A percentile compares a stretch with the other conserved stretches of the same genome.
These are phyloP conservation scores for Lacerta agilis DNA, from an alignment of 2,797 vertebrate genomes.

Conservation along the genomic window DNA sequence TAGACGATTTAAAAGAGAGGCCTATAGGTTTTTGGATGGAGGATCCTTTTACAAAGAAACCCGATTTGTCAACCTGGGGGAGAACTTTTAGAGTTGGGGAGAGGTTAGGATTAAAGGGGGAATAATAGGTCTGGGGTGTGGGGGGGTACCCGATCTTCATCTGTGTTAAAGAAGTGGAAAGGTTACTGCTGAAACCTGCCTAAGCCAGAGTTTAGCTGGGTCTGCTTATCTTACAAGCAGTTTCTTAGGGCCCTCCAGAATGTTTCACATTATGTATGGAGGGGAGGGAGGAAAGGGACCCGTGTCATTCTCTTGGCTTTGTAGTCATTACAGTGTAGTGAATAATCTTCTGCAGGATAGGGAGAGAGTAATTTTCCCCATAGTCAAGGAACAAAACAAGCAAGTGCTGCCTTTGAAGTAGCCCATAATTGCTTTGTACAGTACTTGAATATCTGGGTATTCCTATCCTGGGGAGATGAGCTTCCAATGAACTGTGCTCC, in stretches of 20 bases:
- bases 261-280: not conserved
- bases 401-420: not conserved
- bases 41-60: not conserved
- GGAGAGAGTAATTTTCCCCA: not conserved
- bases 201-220: not conserved
- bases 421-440: not conserved
- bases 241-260: not conserved
- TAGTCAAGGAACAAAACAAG: not conserved
- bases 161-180: not conserved
- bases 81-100: too few relatives aligned
- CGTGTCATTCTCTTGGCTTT: not conserved
- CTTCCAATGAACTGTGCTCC: not conserved
- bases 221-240: not conserved
- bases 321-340: not conserved
- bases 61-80: not conserved
- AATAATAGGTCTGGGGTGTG: not conserved
- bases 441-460: conserved; percentile 5
- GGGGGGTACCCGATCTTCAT: not conserved
- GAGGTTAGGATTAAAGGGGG: not conserved
- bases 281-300: not conserved
- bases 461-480: not conserved
- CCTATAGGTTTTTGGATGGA: too few relatives aligned
- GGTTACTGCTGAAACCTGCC: not conserved
- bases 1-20: not conserved
- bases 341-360: not conserved